phyloP scores from a whole-genome alignment of 2,888 invertebrate genomes.

The Blera fallax region DNA sequence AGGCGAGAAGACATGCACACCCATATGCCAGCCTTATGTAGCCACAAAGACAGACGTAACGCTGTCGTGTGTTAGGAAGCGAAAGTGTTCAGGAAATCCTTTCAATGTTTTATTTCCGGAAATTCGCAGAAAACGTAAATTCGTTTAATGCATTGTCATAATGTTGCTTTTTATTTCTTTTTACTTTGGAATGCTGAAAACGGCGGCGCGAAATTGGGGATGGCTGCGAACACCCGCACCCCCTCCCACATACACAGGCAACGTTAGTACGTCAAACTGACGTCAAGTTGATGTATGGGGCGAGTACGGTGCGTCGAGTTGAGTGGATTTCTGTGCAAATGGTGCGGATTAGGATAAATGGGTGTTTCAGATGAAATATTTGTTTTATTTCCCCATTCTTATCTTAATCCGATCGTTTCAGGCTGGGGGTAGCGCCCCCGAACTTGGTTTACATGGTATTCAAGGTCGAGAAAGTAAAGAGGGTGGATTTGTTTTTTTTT shows the following conservation, averaged over 20 bases:
- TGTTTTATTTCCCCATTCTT: slow-evolving; percentile 26
- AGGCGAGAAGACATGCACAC: slow-evolving; percentile 41
- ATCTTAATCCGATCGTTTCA: slow-evolving; percentile 34
- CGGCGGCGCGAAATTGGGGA: neutral
- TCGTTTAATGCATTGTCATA: slow-evolving; percentile 59
- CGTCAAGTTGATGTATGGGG: slow-evolving; percentile 16
- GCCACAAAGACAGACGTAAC: neutral
- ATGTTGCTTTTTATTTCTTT: slow-evolving; percentile 37
- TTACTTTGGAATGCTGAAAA: neutral
- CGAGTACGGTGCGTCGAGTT: slow-evolving; percentile 18
- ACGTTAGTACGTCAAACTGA: slow-evolving; percentile 10
- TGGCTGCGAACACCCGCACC: neutral
- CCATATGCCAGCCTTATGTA: neutral
- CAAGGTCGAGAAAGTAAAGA: neutral
- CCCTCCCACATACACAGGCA: neutral
- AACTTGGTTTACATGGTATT: neutral
- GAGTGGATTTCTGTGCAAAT: slow-evolving; percentile 52
- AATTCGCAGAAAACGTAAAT: slow-evolving; percentile 54
- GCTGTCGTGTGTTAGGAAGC: slow-evolving; percentile 4
- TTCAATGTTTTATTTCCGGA: slow-evolving; percentile 46
- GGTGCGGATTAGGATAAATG: slow-evolving; percentile 47
- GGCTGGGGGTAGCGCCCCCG: neutral
- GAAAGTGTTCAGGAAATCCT: slow-evolving; percentile 51
- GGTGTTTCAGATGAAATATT: slow-evolving; percentile 39
- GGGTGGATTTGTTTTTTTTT: neutral